Base-by-base conservation (phyloP, 2,888 invertebrate genomes). In the Oxytorus armatus region DNA sequence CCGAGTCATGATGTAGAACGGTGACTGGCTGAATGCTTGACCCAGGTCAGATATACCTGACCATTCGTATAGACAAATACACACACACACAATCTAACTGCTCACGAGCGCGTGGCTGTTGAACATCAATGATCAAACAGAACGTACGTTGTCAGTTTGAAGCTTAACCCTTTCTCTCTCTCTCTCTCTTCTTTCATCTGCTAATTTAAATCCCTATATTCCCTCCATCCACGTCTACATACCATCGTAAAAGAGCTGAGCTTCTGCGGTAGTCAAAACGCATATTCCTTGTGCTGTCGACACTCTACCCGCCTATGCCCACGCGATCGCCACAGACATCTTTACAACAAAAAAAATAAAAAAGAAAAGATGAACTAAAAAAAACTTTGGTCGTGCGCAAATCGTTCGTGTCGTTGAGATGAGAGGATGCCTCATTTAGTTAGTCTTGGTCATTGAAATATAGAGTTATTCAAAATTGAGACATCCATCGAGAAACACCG, bases 171-270 rank as follows among this genome's bases (percentile, higher is more conserved):
- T 57, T 29, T n/a, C n/a, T n/a, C n/a, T n/a, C n/a, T n/a, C n/a
- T 5, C 18, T 23, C 21, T 16, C n/a, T 39, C n/a, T 29, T 21
- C 16, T 29, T 39, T 18, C 18, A 18, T 44, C 70, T 14, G 63
- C 79, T 78, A 83, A 84, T 84, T 83, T 65, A 69, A 84, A 77
- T 77, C 51, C 73, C 66, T 72, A 74, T 83, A 65, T 3, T 14
- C 74, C 66, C 42, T 47, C 42, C 21, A 53, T 57, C 16, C 36
- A 72, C 63, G 69, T 73, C 65, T 10, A 8, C 11, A 21, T 55
- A 33, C 49, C 61, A 72, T 74, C 74, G 49, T 83, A 83, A 83
- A 82, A 25, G 69, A 57, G 53, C 44, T 55, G 66, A 57, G 53
- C 44, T 55, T 55, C 44, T 44, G 29, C 47, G 47, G 14, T 36